Conservation (phyloP, 2,113 vertebrate species). For the Thamnophis sirtalis region DNA sequence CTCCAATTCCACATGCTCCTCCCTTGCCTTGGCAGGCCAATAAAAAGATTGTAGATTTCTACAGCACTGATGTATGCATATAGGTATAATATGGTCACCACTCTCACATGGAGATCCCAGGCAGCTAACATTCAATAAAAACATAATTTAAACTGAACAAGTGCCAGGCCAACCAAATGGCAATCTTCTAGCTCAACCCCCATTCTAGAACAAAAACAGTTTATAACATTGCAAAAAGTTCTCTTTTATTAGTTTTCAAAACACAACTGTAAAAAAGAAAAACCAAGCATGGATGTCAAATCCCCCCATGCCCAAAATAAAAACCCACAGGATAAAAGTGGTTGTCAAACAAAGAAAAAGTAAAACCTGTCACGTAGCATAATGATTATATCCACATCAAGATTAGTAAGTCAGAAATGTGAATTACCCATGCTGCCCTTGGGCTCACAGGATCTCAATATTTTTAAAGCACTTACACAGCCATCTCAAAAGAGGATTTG, state of each 20-base stretch:
- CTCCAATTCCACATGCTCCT: not conserved
- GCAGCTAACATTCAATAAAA: not conserved
- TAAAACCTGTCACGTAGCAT: not conserved
- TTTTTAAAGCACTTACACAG: not conserved
- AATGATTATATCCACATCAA: not conserved
- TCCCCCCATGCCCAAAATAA: not conserved
- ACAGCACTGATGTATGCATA: not conserved
- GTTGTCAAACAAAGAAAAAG: not conserved
- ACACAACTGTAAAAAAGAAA: not conserved
- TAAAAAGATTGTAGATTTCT: not conserved
- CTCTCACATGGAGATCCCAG: not conserved
- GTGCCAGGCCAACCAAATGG: not conserved
- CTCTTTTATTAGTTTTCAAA: not conserved
- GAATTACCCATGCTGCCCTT: not conserved
- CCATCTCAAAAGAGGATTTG: not conserved
- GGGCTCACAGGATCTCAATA: not conserved
- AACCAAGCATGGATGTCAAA: not conserved
- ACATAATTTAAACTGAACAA: not conserved
- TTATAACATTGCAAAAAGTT: not conserved
- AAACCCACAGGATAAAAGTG: not conserved
- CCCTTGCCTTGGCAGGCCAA: not conserved
- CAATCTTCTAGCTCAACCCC: not conserved
- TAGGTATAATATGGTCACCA: not conserved
- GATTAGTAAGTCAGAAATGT: not conserved
- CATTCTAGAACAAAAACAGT: not conserved